Base-by-base conservation (phyloP, 2,797 vertebrate species). In the Pseudochromis fuscus region DNA sequence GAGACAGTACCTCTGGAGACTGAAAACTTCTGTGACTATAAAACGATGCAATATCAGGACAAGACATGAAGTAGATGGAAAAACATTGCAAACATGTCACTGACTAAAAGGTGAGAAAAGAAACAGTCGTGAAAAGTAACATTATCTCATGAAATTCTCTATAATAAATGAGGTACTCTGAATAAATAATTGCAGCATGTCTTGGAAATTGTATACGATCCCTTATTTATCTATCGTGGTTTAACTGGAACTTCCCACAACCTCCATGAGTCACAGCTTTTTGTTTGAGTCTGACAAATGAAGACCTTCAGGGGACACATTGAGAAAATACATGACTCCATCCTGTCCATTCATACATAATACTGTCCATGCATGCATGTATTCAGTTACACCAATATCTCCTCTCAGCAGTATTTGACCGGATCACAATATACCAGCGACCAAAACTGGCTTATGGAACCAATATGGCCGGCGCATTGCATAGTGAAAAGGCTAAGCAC, bases 361-460 rank as follows among this genome's bases (percentile, higher is more conserved):
- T 60, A 88, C 65, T 78, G 79, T 78, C 79, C 57, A 81, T 49
- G 76, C 63, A 51, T 59, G 66, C 77, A 81, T 59, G 75, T 81
- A 85, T 91, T 70, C 9, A 73, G 71, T 91, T 87, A 77, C 88
- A 78, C 72, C 72, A 25, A 89, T 82, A 70, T 81, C 73, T 72
- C 23, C 45, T 65, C 67, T 91, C 86, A 91, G 90, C 91, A 88
- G 66, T 87, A 90, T 89, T 76, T 80, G 84, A 90, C 76, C 30
- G 10, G 72, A 75, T 77, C 81, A 79, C 71, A 75, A 81, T 81
- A 73, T 73, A 67, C 81, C 51, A 55, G 64, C 79, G 21, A 59
- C 68, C 58, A 28, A 74, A 75, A 85, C 49, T 65, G 68, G 74
- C 77, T 83, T 61, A 44, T 76, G 74, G 81, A 87, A 82, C 72